Evolutionary conservation across 1,140 invertebrate genomes (phyloP).

Genomic region (Drosophila bocki): DNA sequence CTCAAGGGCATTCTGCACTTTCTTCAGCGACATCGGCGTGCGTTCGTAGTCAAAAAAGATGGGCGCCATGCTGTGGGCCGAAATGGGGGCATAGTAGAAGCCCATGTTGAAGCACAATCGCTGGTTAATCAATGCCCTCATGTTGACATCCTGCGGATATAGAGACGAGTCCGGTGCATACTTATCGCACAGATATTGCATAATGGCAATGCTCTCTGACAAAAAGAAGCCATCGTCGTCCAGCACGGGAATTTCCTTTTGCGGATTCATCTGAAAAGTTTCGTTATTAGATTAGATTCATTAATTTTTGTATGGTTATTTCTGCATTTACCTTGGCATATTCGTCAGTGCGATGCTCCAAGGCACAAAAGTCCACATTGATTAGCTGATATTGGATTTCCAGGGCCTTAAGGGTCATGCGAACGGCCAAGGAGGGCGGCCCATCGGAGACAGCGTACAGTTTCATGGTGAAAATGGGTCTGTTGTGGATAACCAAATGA

Average conservation of each 20-base stretch:
- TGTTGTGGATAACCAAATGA: slow-evolving; percentile 36
- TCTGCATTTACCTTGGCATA: slow-evolving; percentile 87
- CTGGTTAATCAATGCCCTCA: slow-evolving; percentile 90
- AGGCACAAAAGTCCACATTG: slow-evolving; percentile 88
- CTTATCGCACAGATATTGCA: slow-evolving; percentile 91
- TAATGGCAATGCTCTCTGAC: slow-evolving; percentile 91
- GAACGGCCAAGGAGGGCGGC: slow-evolving; percentile 90
- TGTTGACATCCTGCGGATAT: slow-evolving; percentile 89
- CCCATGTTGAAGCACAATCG: slow-evolving; percentile 91
- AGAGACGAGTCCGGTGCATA: slow-evolving; percentile 88
- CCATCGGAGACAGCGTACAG: slow-evolving; percentile 91
- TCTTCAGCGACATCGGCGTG: slow-evolving; percentile 88
- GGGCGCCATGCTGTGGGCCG: slow-evolving; percentile 86
- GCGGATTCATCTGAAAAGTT: slow-evolving; percentile 89
- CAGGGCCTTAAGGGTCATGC: slow-evolving; percentile 88
- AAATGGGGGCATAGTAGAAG: slow-evolving; percentile 90
- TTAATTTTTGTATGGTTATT: slow-evolving; percentile 17
- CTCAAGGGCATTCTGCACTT: slow-evolving; percentile 88
- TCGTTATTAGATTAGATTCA: neutral
- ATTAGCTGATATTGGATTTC: slow-evolving; percentile 88
- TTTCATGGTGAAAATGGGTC: slow-evolving; percentile 86
- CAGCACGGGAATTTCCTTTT: slow-evolving; percentile 92
- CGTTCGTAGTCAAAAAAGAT: slow-evolving; percentile 91
- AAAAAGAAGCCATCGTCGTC: slow-evolving; percentile 90
- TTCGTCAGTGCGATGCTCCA: slow-evolving; percentile 90